Evolutionary conservation across 2,797 vertebrate genomes (phyloP).

Genomic region (Xerus rutilus): DNA sequence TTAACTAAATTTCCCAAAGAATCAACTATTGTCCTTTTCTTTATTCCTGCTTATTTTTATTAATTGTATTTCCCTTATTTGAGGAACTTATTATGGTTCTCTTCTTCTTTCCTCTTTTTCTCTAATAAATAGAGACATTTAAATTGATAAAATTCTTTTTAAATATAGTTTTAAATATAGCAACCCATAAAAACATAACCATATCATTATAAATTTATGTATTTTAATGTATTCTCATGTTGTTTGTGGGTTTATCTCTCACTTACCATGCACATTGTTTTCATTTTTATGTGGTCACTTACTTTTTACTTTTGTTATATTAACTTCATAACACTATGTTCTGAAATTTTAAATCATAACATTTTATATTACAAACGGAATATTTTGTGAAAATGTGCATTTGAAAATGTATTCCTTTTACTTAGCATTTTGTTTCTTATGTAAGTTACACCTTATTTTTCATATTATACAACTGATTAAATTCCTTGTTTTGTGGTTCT

Average conservation of each 20-base stretch:
- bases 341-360: background rate
- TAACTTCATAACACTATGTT: background rate
- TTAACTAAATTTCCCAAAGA: constrained; percentile 25
- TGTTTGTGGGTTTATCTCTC: background rate
- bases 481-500: background rate
- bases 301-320: constrained; percentile 23
- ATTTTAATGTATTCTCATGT: background rate
- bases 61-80: background rate
- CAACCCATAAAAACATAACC: constrained; percentile 28
- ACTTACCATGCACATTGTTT: background rate
- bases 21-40: background rate
- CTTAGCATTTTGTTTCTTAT: background rate
- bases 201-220: background rate
- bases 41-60: constrained; percentile 51
- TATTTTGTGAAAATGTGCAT: background rate
- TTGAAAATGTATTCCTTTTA: constrained; percentile 25
- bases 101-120: background rate
- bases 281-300: constrained; percentile 1
- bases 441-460: constrained; percentile 16
- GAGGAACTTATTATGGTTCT: background rate
- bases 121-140: constrained; percentile 20
- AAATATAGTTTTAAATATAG: background rate
- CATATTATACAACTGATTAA: background rate
- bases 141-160: constrained; percentile 18
- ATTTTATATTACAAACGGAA: background rate